Base-by-base conservation (phyloP, 2,797 vertebrate genomes). In the Lepilemur septentrionalis region DNA sequence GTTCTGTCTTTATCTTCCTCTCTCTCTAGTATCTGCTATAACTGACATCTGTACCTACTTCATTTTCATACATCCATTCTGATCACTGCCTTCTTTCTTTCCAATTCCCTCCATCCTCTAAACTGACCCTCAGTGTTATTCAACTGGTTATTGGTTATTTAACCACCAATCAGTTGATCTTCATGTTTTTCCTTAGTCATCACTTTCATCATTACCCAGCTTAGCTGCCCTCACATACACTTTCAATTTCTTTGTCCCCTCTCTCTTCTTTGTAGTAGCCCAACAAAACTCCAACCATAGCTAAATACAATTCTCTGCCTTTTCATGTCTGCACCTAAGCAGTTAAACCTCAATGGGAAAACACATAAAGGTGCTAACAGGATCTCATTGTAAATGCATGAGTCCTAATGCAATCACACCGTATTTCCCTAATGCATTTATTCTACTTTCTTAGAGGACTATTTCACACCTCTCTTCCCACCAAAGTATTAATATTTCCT, bases 291-390 rank as follows among this genome's bases (percentile, higher is more conserved):
- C 78, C 30, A 83, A 46, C 15, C 69, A 87, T 52, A 91, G 28
- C 25, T 88, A 93, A 96, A 69, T 91, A 46, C 48, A 94, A 83
- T 93, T 84, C 73, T 75, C 48, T 93, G 63, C 50, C n/a, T 86
- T 96, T 89, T 93, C 14, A 81, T 76, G 73, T 85, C 18, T 93
- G 50, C 23, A 85, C 79, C n/a, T 65, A 85, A 89, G 78, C 65
- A 91, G 61, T 41, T 85, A 76, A 92, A 92, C 32, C 38, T 80
- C 67, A 95, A 70, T 94, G 78, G 69, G 76, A 89, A 91, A 85
- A 84, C 67, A 79, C 6, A 50, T 76, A 78, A 85, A 79, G 30
- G 55, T 91, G 32, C 46, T 91, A 82, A 82, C 41, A 86, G 28
- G 23, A 82, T 92, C n/a, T 85, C 73, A 65, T 65, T 87, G 15